Percentiles rank a stretch among this genome's conserved stretches.
Evolutionary conservation across 2,888 invertebrate species (phyloP).

Genomic region (Morpho deidamia): DNA sequence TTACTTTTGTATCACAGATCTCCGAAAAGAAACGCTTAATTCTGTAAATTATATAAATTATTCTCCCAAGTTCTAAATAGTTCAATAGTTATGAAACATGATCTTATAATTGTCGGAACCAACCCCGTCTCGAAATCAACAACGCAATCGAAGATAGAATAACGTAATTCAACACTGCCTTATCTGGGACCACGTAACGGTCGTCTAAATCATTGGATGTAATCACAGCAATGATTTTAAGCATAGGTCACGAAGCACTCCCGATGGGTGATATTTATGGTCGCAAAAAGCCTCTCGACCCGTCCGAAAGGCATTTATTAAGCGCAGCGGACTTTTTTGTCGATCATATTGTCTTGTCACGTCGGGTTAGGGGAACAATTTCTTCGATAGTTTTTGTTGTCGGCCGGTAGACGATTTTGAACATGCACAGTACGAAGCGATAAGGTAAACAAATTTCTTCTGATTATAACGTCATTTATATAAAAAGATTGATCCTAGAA

Average conservation of each 20-base stretch:
- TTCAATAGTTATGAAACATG: slow-evolving; percentile 71
- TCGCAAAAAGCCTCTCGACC: slow-evolving; percentile 49
- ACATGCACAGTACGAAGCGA: too few species aligned
- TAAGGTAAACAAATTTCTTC: too few species aligned
- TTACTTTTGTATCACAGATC: too few species aligned
- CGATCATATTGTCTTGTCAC: slow-evolving; percentile 41
- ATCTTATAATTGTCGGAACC: slow-evolving; percentile 62
- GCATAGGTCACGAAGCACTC: slow-evolving; percentile 67
- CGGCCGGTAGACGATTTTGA: background rate
- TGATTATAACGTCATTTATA: too few species aligned
- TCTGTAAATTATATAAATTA: too few species aligned
- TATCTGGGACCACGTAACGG: slow-evolving; percentile 47
- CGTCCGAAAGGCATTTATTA: slow-evolving; percentile 47
- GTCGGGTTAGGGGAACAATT: slow-evolving; percentile 4
- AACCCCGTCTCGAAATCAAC: slow-evolving; percentile 62
- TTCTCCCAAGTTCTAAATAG: slow-evolving; percentile 67
- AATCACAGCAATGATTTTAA: slow-evolving; percentile 67
- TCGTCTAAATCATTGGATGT: slow-evolving; percentile 60
- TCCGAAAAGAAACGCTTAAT: too few species aligned
- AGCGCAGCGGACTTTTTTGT: slow-evolving; percentile 42
- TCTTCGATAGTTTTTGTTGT: slow-evolving; percentile 5
- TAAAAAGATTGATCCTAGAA: too few species aligned
- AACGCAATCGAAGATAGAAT: slow-evolving; percentile 63
- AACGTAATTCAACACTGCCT: slow-evolving; percentile 61
- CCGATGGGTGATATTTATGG: slow-evolving; percentile 57